Conservation (phyloP, 2,888 invertebrate species). For the Pseudococcus viburni region DNA sequence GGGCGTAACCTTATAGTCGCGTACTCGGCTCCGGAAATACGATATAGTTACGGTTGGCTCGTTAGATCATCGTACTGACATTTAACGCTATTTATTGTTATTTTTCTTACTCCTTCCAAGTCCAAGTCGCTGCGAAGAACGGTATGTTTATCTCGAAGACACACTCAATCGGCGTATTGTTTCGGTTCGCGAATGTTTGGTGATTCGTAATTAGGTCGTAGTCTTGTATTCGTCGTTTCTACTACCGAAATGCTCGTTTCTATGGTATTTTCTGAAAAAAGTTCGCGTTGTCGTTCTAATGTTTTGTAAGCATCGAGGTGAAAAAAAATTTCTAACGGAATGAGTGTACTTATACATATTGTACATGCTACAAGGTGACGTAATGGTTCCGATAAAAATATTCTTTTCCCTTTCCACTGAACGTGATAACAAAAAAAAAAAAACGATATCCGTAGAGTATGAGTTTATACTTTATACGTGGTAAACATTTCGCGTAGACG, state of each 20-base stretch:
- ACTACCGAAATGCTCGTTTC: too few species aligned
- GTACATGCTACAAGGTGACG: not conserved
- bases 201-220: not conserved
- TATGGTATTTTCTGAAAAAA: too few species aligned
- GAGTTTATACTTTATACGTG: conserved; percentile 17
- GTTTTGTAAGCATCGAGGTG: conserved; percentile 2
- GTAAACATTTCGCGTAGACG: conserved; percentile 23
- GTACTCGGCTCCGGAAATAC: conserved; percentile 41
- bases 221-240: not conserved
- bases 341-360: not conserved
- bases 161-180: conserved; percentile 25
- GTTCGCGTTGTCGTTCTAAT: not conserved
- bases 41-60: conserved; percentile 54
- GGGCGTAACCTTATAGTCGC: conserved; percentile 45
- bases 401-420: conserved; percentile 39
- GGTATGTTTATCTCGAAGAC: conserved; percentile 37
- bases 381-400: conserved; percentile 42
- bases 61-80: conserved; percentile 50
- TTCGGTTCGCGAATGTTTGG: conserved; percentile 13
- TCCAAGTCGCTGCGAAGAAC: not conserved
- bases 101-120: conserved; percentile 4
- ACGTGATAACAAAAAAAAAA: conserved; percentile 48
- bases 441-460: conserved; percentile 25
- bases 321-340: conserved; percentile 35
- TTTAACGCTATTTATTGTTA: conserved; percentile 53